These are phyloP conservation scores for Nasalis larvatus DNA, from an alignment of 2,113 vertebrate genomes.

Conservation along the genomic window DNA sequence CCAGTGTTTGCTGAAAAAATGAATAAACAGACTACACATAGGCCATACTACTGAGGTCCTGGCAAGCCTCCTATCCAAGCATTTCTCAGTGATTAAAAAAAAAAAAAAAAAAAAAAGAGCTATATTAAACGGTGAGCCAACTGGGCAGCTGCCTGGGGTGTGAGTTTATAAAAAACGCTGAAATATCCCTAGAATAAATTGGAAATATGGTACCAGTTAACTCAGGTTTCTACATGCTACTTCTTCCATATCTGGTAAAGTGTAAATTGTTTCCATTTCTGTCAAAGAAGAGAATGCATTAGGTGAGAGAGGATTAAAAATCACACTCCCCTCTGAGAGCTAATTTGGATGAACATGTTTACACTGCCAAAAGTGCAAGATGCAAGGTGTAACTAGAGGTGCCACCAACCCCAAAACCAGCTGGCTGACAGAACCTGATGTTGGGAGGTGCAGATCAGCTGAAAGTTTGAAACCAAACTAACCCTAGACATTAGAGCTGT, in stretches of 20 bases:
- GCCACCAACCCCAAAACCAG: neutral
- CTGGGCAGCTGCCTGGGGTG: neutral
- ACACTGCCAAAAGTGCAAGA: neutral
- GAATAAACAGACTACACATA: neutral
- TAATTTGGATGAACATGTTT: neutral
- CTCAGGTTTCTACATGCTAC: neutral
- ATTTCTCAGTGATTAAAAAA: neutral
- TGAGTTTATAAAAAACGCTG: conserved; percentile 17
- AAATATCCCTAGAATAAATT: neutral
- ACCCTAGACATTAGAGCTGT: neutral
- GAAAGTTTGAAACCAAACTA: neutral
- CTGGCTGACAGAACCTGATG: neutral
- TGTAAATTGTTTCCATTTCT: neutral
- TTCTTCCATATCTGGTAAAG: neutral
- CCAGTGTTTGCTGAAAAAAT: neutral
- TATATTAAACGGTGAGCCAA: neutral
- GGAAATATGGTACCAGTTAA: neutral
- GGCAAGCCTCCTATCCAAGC: neutral
- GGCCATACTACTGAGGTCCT: neutral
- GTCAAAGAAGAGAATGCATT: neutral
- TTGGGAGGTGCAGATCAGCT: neutral
- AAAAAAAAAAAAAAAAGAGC: neutral
- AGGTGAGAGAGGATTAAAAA: neutral
- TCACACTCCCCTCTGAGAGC: neutral
- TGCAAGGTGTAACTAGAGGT: neutral